A percentile compares a stretch with the other conserved stretches of the same genome.
These are phyloP conservation scores for Drosophila truncata DNA, from an alignment of 1,140 invertebrate species.

Conservation along the genomic window DNA sequence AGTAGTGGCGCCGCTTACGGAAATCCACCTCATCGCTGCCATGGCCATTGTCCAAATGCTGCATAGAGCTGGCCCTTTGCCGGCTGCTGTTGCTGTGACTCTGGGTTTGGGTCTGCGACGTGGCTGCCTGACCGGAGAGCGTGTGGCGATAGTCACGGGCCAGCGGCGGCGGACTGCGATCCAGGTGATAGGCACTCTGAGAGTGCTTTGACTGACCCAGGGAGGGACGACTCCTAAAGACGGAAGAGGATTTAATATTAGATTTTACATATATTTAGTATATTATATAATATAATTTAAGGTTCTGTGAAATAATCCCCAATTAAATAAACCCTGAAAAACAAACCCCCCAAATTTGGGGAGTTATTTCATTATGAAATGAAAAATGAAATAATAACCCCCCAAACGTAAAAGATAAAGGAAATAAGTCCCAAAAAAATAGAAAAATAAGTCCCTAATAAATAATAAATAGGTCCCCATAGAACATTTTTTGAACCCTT, in stretches of 20 bases:
- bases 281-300: too few relatives aligned
- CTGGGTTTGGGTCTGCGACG: background rate
- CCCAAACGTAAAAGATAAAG: too few relatives aligned
- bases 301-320: too few relatives aligned
- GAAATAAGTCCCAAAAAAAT: too few relatives aligned
- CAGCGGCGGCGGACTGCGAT: constrained; percentile 71
- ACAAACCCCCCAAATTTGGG: too few relatives aligned
- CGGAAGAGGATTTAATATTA: background rate
- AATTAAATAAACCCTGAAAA: too few relatives aligned
- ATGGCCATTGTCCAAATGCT: constrained; percentile 72
- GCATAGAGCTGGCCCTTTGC: constrained; percentile 80
- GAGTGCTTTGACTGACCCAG: constrained; percentile 78
- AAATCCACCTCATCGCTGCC: constrained; percentile 80
- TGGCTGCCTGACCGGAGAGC: constrained; percentile 27
- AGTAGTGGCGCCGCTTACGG: constrained; percentile 79
- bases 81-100: constrained; percentile 28
- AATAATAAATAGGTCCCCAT: too few relatives aligned
- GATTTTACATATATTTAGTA: too few relatives aligned
- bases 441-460: too few relatives aligned
- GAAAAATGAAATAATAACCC: too few relatives aligned
- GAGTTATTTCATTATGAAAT: too few relatives aligned
- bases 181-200: constrained; percentile 81
- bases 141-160: constrained; percentile 63
- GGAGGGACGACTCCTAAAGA: constrained; percentile 61
- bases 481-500: too few relatives aligned